Base-by-base conservation (phyloP, 1,140 invertebrate species). In the Cyclargus thomasi region DNA sequence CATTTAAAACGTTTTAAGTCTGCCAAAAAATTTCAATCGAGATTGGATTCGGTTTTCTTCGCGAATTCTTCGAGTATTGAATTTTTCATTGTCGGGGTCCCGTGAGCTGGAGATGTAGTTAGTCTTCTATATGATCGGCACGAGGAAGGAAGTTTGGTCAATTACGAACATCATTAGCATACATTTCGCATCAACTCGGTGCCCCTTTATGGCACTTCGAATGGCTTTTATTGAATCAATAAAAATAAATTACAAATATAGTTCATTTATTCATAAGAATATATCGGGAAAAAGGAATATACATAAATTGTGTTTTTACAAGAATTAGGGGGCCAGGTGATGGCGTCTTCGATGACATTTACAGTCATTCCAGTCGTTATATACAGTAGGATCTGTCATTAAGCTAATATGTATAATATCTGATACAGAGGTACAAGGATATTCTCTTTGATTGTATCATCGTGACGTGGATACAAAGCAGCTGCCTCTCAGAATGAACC, bases 121-220 rank as follows among this genome's bases (percentile, higher is more conserved):
- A 80, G 78, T 79, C 77, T 73, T 85, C 73, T 86, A 81, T 88
- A 83, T 83, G 81, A 83, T 82, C 76, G 74, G 80, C 72, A 72
- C 74, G 75, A 86, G 84, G 87, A 87, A 88, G 85, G 87, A 90
- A 88, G 80, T 90, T 82, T 80, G 73, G 78, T 67, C 80, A 85
- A 86, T 86, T 90, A 86, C 80, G 78, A 75, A 69, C 71, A 62
- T 68, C 78, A 86, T 88, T 90, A 90, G 79, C 84, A 90, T 90
- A 88, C 76, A 85, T 83, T 88, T 85, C 78, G 74, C 80, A 83
- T 83, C 75, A 79, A 79, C 79, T 68, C 73, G 76, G 77, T 74
- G 83, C 74, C 74, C 74, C 73, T 82, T 83, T 85, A 88, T 80
- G 74, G 73, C 68, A 70, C 72, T 80, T 81, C 75, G 77, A 81